Percentiles rank a stretch among this genome's conserved stretches.
Conservation (phyloP, 2,113 vertebrate genomes). For the Hippopotamus amphibius region DNA sequence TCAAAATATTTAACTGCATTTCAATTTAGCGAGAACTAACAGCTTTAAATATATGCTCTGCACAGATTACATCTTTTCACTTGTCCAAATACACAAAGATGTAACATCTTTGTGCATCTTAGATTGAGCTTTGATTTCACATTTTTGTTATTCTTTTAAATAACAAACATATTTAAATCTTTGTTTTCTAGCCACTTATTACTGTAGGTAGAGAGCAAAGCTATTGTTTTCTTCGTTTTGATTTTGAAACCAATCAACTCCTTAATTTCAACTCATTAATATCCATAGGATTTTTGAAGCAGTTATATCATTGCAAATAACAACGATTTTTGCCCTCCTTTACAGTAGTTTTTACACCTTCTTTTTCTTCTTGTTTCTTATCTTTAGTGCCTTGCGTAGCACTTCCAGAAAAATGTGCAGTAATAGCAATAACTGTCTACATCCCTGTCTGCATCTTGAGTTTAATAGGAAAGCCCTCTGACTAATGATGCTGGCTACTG, state of each 20-base stretch:
- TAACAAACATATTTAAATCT: neutral
- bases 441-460: neutral
- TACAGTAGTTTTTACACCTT: neutral
- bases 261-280: neutral
- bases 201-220: neutral
- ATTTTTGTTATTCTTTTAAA: neutral
- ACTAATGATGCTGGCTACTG: neutral
- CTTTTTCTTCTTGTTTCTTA: neutral
- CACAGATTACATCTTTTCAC: neutral
- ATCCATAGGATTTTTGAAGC: neutral
- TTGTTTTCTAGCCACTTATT: neutral
- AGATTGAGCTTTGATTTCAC: neutral
- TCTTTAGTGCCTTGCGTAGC: neutral
- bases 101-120: neutral
- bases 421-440: neutral
- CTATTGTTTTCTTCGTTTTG: neutral
- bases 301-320: neutral
- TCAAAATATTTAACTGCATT: neutral
- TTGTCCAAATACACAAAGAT: neutral
- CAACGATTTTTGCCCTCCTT: neutral
- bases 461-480: neutral
- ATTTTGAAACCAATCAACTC: neutral
- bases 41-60: neutral
- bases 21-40: neutral
- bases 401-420: neutral